These are phyloP conservation scores for Elephas maximus DNA, from an alignment of 2,113 vertebrate genomes.

Conservation along the genomic window DNA sequence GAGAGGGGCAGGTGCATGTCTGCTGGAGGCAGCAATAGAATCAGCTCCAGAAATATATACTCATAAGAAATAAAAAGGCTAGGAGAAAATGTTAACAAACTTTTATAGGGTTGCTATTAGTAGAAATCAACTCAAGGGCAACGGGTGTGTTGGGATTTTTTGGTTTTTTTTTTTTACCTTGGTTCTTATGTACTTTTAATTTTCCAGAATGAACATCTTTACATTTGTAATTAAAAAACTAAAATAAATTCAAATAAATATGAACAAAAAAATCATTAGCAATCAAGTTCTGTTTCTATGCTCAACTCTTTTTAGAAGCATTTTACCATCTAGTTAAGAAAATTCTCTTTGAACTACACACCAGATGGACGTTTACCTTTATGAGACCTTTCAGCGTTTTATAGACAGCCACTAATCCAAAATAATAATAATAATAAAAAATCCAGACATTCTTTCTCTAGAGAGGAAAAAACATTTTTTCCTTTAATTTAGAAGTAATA, in stretches of 20 bases:
- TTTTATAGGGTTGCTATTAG: no score
- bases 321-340: constrained; percentile 73
- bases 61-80: not conserved
- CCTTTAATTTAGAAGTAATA: constrained; percentile 80
- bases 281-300: constrained; percentile 58
- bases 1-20: not conserved
- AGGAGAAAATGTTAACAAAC: not conserved
- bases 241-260: constrained; percentile 56
- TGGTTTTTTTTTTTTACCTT: not conserved
- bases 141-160: not conserved
- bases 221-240: constrained; percentile 38
- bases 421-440: constrained; percentile 80
- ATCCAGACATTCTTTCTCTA: constrained; percentile 61
- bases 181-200: not conserved
- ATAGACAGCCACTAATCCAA: constrained; percentile 73
- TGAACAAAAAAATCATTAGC: constrained; percentile 56
- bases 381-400: constrained; percentile 74
- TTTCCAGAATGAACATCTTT: constrained; percentile 51
- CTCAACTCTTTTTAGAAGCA: constrained; percentile 67
- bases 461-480: not conserved
- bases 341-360: constrained; percentile 77
- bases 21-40: not conserved
- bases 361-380: constrained; percentile 73
- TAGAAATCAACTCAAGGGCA: no score
- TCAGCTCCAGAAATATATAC: not conserved